Evolutionary conservation across 2,888 invertebrate species (phyloP), one percentile per base, ranked within the genome.

Genomic region (Pomacea canaliculata): DNA sequence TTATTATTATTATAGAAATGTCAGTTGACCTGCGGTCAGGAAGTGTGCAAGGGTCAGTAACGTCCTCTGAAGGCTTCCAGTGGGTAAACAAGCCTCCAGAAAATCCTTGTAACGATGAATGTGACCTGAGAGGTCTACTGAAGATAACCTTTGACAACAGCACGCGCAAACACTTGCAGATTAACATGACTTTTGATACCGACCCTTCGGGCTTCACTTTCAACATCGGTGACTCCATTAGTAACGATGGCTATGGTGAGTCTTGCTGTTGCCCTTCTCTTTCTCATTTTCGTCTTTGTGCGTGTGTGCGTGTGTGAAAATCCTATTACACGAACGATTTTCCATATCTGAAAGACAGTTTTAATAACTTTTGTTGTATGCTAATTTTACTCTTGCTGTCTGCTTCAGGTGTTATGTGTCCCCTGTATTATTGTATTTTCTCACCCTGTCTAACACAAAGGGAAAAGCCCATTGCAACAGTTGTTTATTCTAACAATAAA

Each of bases 201-300:
- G 19, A 46, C 18, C n/a, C 49, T n/a, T 7, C 18, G 13, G 68
- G 49, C 48, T 69, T 49, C 68, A 19, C 68, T 3, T 69, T 69
- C 49, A 69, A 69, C 68, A 37, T 69, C 9, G 68, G 68, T 9
- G 68, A 69, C 68, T 69, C 68, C 19, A 23, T 49, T 48, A 69
- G 49, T n/a, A 69, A 69, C 13, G 23, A 69, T 49, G 68, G 18
- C 18, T 69, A 49, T 1, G 68, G 68, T 69, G 19, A 49, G 68
- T 48, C 16, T 18, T 23, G 1, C 8, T 46, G 67, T 67, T 2
- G 4, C 37, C 16, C 27, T 37, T 67, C 10, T 67, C 67, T 67
- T 18, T 5, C 65, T 65, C 12, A 4, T 5, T 65, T 13, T 65
- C 37, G 19, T 49, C 0, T 56, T n/a, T 13, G 16, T 27, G 10